phyloP scores from a whole-genome alignment of 2,888 invertebrate genomes.

The Elegia similella region DNA sequence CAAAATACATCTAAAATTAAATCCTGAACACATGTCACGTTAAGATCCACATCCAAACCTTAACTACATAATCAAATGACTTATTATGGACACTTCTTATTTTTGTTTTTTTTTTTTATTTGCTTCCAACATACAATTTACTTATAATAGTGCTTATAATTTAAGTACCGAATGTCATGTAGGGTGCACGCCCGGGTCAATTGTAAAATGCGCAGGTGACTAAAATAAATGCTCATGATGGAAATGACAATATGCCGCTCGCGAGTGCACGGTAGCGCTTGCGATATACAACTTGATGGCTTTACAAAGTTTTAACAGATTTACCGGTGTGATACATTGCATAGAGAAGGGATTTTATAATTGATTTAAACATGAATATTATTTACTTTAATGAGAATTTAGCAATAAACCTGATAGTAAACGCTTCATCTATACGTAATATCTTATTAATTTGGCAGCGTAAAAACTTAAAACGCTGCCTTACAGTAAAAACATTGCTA shows the following conservation, averaged over 20 bases:
- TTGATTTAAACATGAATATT: too few relatives aligned
- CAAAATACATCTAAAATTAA: slow-evolving; percentile 36
- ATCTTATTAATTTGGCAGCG: too few relatives aligned
- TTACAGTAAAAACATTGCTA: too few relatives aligned
- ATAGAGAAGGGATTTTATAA: background rate
- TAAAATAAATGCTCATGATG: slow-evolving; percentile 14
- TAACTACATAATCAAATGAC: slow-evolving; percentile 39
- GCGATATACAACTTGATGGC: background rate
- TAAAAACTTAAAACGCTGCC: too few relatives aligned
- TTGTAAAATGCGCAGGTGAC: slow-evolving; percentile 10
- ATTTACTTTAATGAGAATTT: too few relatives aligned
- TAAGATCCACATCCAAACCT: slow-evolving; percentile 30
- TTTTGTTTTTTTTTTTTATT: slow-evolving; percentile 40
- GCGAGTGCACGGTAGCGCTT: background rate
- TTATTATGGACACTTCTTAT: slow-evolving; percentile 59
- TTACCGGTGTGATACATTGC: background rate
- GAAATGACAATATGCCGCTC: background rate
- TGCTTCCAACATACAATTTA: slow-evolving; percentile 44
- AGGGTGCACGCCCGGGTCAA: slow-evolving; percentile 25
- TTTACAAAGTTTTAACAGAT: background rate
- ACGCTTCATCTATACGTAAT: too few relatives aligned
- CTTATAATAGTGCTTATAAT: slow-evolving; percentile 34
- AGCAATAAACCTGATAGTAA: too few relatives aligned
- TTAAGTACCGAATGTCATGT: slow-evolving; percentile 54
- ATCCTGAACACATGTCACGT: slow-evolving; percentile 32